Conservation (phyloP, 2,888 invertebrate genomes). For the Idaea dimidiata region DNA sequence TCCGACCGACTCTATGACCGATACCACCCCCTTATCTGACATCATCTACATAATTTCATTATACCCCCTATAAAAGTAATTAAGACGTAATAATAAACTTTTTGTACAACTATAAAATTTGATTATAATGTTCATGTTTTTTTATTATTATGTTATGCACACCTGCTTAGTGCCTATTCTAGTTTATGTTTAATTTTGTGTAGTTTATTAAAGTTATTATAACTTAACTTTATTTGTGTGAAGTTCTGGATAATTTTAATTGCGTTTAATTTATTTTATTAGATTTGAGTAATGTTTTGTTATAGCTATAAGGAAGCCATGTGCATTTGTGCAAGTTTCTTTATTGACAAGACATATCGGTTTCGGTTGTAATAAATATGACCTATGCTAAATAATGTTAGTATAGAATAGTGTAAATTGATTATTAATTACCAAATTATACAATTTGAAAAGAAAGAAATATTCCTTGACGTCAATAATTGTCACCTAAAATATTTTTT, state of each 20-base stretch:
- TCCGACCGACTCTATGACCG: neutral
- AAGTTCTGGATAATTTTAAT: neutral
- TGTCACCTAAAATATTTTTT: no score
- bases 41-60: conserved; percentile 32
- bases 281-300: conserved; percentile 9
- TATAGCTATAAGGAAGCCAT: neutral
- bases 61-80: conserved; percentile 29
- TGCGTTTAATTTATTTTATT: neutral
- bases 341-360: neutral
- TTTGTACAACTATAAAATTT: conserved; percentile 25
- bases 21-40: conserved; percentile 21
- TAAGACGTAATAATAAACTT: conserved; percentile 30
- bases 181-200: neutral
- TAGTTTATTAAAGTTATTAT: conserved; percentile 6
- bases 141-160: conserved; percentile 20
- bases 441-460: no score
- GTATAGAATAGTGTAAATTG: no score
- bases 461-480: no score
- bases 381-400: no score
- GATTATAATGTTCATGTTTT: conserved; percentile 24
- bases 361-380: conserved; percentile 4
- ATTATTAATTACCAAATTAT: no score
- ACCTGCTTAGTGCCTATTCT: conserved; percentile 18
- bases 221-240: neutral
- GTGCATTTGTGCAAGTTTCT: neutral